Conservation (phyloP, 2,888 invertebrate species). For the Suillia variegata region DNA sequence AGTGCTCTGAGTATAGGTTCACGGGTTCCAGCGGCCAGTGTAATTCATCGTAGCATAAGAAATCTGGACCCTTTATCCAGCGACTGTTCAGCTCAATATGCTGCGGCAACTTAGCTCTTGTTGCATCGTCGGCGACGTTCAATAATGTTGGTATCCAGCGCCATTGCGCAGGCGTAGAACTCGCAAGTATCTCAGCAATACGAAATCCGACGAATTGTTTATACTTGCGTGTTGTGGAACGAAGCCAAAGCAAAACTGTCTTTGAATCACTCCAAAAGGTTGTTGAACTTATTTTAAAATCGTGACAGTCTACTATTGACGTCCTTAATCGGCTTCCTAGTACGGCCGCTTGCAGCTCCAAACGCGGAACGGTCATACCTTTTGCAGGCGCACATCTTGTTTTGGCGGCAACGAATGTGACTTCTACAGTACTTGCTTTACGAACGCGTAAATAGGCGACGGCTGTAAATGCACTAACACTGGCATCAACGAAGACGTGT, state of each 20-base stretch:
- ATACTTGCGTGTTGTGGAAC: constrained; percentile 11
- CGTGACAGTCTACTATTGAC: constrained; percentile 3
- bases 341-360: constrained; percentile 21
- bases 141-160: constrained; percentile 13
- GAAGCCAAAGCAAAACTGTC: constrained; percentile 20
- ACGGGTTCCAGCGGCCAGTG: constrained; percentile 3
- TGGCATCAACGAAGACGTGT: no score
- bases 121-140: constrained; percentile 17
- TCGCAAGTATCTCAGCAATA: no score
- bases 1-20: background rate
- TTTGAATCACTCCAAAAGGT: no score
- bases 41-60: constrained; percentile 5
- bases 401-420: constrained; percentile 16
- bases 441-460: constrained; percentile 14
- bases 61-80: constrained; percentile 11
- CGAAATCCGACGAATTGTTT: no score
- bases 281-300: background rate
- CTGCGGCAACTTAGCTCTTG: background rate
- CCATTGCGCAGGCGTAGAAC: background rate
- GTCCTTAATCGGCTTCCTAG: constrained; percentile 10
- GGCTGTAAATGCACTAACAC: no score
- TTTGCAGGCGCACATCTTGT: constrained; percentile 13
- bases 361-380: constrained; percentile 13
- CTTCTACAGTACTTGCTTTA: no score
- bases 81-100: background rate